A percentile compares a stretch with the other conserved stretches of the same genome.
These are phyloP conservation scores for Danio kyathit DNA, from an alignment of 2,797 vertebrate species.

Conservation along the genomic window DNA sequence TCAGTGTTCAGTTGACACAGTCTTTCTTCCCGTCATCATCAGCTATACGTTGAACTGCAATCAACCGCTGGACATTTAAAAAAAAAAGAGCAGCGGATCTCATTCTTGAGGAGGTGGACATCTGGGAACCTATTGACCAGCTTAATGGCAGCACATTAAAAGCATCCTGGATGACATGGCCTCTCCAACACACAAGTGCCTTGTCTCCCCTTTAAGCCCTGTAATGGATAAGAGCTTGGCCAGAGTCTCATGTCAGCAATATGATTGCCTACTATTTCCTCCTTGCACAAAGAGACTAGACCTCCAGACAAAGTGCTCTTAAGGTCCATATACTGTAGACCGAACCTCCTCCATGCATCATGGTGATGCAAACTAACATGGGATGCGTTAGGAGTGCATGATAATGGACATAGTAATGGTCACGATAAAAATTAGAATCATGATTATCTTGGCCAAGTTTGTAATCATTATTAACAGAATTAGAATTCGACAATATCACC, in stretches of 20 bases:
- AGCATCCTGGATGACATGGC: slow-evolving; percentile 37
- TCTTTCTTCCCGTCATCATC: not conserved
- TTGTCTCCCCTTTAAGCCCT: slow-evolving; percentile 39
- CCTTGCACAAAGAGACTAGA: slow-evolving; percentile 18
- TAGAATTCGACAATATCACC: too few species aligned
- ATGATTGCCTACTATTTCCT: slow-evolving; percentile 37
- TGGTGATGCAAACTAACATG: slow-evolving; percentile 3
- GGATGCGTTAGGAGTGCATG: not conserved
- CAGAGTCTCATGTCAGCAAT: slow-evolving; percentile 47
- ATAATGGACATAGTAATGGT: too few species aligned
- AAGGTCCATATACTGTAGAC: slow-evolving; percentile 2
- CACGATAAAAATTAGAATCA: too few species aligned
- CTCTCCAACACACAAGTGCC: slow-evolving; percentile 38
- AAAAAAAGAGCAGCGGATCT: slow-evolving; percentile 9
- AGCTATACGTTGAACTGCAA: not conserved
- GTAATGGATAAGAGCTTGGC: slow-evolving; percentile 44
- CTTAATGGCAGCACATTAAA: slow-evolving; percentile 55
- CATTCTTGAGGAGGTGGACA: slow-evolving; percentile 54
- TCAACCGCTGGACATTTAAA: slow-evolving; percentile 26
- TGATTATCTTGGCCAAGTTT: too few species aligned
- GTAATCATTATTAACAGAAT: too few species aligned
- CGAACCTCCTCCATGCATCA: not conserved
- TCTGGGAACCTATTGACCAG: slow-evolving; percentile 50
- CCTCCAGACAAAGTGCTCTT: slow-evolving; percentile 37
- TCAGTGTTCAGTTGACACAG: slow-evolving; percentile 20